Base-by-base conservation (phyloP, 2,797 vertebrate species). In the Sebastes paucispinis region DNA sequence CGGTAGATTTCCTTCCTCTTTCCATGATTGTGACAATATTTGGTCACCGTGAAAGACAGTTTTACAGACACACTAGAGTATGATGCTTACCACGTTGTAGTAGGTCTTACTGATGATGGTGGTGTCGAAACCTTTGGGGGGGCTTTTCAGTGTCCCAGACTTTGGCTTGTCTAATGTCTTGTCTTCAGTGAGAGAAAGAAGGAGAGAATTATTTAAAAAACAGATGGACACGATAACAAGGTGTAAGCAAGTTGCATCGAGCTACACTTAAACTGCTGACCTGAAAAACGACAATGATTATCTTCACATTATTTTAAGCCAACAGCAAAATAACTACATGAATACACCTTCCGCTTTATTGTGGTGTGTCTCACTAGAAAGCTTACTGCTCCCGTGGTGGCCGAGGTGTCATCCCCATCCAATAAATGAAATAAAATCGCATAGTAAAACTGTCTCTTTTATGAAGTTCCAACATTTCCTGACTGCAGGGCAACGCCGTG, bases 21-120 rank as follows among this genome's bases (percentile, higher is more conserved):
- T 59, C 27, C 2, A 12, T 10, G 69, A 24, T 1, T 64, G 59
- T 16, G 2, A 25, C 12, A 74, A 71, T 1, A 60, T 43, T 20
- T 24, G 27, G 25, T 10, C 55, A 39, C 39, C 8, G 3, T 59
- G 3, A 24, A 50, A 66, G 20, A 24, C 25, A n/a, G 10, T 60
- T 34, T 20, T 12, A 50, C 64, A 65, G 6, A 52, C 10, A 43
- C 22, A 63, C 31, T 2, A 36, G 9, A 47, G 6, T 7, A 9
- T 9, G 13, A 67, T 65, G 93, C 98, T 98, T 80, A 99, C 98
- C 97, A 98, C 97, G 32, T 99, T 99, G 91, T 99, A 99, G 92
- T 99, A 99, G 72, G 98, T 98, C 95, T 98, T 99, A 91, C 96
- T 99, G 92, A 98, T 97, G 93, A 97, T 96, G 82, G 96, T 95